phyloP scores from a whole-genome alignment of 2,888 invertebrate genomes.

The Phengaris alcon region DNA sequence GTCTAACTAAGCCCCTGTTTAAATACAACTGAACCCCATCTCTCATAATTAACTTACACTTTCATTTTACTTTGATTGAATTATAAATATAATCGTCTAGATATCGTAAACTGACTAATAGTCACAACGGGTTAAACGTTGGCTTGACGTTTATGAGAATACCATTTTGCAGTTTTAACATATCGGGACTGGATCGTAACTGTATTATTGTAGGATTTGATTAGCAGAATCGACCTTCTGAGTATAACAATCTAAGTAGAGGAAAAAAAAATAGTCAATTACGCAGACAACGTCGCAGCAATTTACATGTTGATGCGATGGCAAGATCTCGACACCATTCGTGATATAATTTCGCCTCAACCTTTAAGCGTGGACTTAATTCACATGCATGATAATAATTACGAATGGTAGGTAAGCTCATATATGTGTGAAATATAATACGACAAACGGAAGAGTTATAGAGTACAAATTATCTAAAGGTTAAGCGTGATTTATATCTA shows the following conservation, averaged over 20 bases:
- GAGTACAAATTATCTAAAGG: neutral
- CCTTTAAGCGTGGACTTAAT: conserved; percentile 14
- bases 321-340: conserved; percentile 15
- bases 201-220: too few species aligned
- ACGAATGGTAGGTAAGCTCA: conserved; percentile 1
- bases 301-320: neutral
- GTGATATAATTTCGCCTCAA: conserved; percentile 26
- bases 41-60: too few species aligned
- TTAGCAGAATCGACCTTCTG: too few species aligned
- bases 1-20: too few species aligned
- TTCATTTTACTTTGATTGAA: too few species aligned
- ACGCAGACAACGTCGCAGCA: neutral
- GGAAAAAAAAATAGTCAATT: conserved; percentile 8
- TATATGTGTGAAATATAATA: conserved; percentile 17
- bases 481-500: conserved; percentile 13
- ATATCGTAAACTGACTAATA: too few species aligned
- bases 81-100: too few species aligned
- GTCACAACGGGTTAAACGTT: too few species aligned
- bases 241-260: neutral
- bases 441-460: neutral
- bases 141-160: too few species aligned
- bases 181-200: too few species aligned
- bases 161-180: too few species aligned
- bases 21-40: too few species aligned
- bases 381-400: conserved; percentile 29